Evolutionary conservation across 2,888 invertebrate species (phyloP), one percentile per base, ranked within the genome.

Genomic region (Zele albiditarsus): DNA sequence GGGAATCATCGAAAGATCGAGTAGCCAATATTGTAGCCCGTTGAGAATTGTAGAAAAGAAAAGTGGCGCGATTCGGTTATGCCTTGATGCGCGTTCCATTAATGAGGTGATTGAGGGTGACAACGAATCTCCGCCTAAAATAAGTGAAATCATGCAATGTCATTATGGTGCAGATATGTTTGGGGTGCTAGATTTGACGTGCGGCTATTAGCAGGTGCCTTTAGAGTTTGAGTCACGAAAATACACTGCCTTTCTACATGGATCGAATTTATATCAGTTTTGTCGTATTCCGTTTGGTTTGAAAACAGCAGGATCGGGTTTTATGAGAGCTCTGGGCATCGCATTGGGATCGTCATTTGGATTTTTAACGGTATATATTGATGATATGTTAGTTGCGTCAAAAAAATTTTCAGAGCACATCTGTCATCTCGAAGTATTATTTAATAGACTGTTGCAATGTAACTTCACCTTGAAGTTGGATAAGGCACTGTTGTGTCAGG

Each of bases 41-140:
- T 69, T 86, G 33, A 81, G 84, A 1, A 82, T 82, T 8, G 82
- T 82, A 0, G 38, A 79, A 46, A 86, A 86, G 73, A 84, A 85
- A 42, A 83, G 85, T 58, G 83, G 82, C 0, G 66, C 79, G 5
- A 74, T 86, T 1, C 76, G 87, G 5, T 78, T 87, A 27, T 84
- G 86, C 75, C 71, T 86, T 23, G 86, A 87, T 76, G 86, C 85
- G 0, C 57, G 87, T 12, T 79, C 75, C 63, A 57, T 86, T 1
- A 87, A 87, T 77, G 77, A 77, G 14, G 66, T 78, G 31, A 85
- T 87, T 63, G 79, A 83, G 27, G 76, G 81, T 0, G 85, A 87
- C 71, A 77, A 82, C 5, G 85, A 86, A 58, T 74, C 80, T 14
- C 80, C 78, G 1, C 81, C 82, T 0, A 6, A 78, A 5, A 80